These are phyloP conservation scores for Acrocephalus arundinaceus DNA, from an alignment of 2,113 vertebrate genomes.

Conservation along the genomic window DNA sequence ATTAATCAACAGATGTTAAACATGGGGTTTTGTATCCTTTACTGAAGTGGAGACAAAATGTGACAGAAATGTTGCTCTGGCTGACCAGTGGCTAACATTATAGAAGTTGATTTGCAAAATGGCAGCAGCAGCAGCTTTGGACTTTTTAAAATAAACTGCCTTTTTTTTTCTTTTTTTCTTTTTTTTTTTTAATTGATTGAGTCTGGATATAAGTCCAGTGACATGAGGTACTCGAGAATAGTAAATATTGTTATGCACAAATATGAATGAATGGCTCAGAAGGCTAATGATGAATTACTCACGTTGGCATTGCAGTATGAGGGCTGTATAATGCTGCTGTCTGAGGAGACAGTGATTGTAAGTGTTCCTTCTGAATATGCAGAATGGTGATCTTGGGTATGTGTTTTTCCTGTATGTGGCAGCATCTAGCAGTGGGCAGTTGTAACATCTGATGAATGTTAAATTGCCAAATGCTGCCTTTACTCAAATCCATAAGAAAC, in stretches of 20 bases:
- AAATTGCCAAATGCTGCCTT: conserved; percentile 6
- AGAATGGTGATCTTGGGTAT: not conserved
- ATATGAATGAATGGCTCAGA: not conserved
- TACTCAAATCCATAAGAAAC: conserved; percentile 12
- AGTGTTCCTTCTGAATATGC: not conserved
- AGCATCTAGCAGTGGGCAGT: not conserved
- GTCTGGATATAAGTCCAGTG: not conserved
- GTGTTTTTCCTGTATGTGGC: not conserved
- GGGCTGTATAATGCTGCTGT: not conserved
- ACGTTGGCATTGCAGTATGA: not conserved
- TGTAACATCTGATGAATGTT: not conserved
- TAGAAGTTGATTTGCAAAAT: not conserved
- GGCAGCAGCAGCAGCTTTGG: not conserved
- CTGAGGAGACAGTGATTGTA: not conserved
- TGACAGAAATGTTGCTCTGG: not conserved
- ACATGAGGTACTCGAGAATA: not conserved
- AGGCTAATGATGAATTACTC: not conserved
- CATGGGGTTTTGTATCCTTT: not conserved
- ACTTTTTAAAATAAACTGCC: not conserved
- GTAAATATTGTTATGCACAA: not conserved
- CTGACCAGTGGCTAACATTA: not conserved
- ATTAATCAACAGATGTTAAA: not conserved
- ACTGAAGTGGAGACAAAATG: not conserved
- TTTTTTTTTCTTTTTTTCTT: not conserved
- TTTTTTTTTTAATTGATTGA: not conserved